phyloP scores from a whole-genome alignment of 2,797 vertebrate genomes.

The Artibeus lituratus region DNA sequence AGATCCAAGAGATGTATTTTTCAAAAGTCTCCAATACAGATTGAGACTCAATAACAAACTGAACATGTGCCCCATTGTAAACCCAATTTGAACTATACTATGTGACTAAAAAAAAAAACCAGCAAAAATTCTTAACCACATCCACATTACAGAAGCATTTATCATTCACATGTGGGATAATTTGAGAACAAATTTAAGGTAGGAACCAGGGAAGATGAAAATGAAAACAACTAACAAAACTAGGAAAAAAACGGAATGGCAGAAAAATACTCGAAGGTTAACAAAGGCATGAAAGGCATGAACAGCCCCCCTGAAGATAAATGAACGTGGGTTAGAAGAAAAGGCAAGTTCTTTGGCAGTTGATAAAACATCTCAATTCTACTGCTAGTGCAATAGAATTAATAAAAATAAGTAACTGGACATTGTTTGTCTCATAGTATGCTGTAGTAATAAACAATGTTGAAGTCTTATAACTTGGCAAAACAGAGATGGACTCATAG shows the following conservation, averaged over 20 bases:
- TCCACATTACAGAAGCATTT: background rate
- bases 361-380: background rate
- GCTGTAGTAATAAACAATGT: background rate
- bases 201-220: background rate
- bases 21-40: background rate
- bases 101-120: background rate
- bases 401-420: background rate
- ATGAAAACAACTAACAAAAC: background rate
- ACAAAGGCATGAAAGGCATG: background rate
- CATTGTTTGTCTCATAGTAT: background rate
- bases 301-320: background rate
- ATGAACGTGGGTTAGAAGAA: background rate
- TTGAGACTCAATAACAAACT: background rate
- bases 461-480: background rate
- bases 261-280: background rate
- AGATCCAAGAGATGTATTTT: background rate
- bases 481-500: no score
- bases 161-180: background rate
- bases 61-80: background rate
- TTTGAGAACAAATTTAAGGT: background rate
- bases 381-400: background rate
- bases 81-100: background rate
- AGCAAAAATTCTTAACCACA: background rate
- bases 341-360: background rate
- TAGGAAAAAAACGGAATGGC: background rate